Percentiles rank a stretch among this genome's conserved stretches.
These are phyloP conservation scores for Urocyon cinereoargenteus DNA, from an alignment of 2,797 vertebrate genomes.

Conservation along the genomic window DNA sequence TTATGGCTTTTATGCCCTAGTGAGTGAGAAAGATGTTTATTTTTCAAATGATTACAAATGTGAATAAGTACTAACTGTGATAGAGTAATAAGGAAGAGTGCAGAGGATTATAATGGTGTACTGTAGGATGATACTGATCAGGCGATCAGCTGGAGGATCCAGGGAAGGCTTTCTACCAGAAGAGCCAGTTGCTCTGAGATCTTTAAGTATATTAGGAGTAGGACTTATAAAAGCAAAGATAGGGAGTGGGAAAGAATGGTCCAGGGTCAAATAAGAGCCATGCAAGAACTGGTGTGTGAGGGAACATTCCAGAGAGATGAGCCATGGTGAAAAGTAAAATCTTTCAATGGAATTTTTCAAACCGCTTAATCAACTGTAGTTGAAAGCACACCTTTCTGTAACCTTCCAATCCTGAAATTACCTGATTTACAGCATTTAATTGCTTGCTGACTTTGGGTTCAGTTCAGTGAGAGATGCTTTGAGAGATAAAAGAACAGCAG, in stretches of 20 bases:
- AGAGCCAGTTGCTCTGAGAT: neutral
- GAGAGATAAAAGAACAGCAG: slow-evolving; percentile 44
- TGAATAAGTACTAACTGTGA: neutral
- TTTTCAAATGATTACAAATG: neutral
- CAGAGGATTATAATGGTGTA: neutral
- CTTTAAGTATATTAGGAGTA: neutral
- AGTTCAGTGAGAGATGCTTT: slow-evolving; percentile 23
- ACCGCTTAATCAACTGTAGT: slow-evolving; percentile 36
- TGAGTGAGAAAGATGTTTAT: slow-evolving; percentile 1
- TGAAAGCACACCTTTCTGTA: neutral
- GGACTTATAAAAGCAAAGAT: neutral
- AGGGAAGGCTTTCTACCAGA: neutral
- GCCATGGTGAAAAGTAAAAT: neutral
- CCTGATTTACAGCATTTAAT: slow-evolving; percentile 48
- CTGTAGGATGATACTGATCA: neutral
- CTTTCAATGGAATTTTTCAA: slow-evolving; percentile 49
- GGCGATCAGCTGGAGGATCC: neutral
- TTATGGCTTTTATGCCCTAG: neutral
- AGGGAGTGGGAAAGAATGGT: neutral
- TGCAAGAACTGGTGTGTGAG: neutral
- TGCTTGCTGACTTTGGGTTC: slow-evolving; percentile 42
- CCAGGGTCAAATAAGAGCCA: neutral
- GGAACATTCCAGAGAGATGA: neutral
- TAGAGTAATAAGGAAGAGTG: neutral
- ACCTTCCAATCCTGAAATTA: slow-evolving; percentile 48